Evolutionary conservation across 2,797 vertebrate genomes (phyloP).

Genomic region (Peromyscus attwateri): DNA sequence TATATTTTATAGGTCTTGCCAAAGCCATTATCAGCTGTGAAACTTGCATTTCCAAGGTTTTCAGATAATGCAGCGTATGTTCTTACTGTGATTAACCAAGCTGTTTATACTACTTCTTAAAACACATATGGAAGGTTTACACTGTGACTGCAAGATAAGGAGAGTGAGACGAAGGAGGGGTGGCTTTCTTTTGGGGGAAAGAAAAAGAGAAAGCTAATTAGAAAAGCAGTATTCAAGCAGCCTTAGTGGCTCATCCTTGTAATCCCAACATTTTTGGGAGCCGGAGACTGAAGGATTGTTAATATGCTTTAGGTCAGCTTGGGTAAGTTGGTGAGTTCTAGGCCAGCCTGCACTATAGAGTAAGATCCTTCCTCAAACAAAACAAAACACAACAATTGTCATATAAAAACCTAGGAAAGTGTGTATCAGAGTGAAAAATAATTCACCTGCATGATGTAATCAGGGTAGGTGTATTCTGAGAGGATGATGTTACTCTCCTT

Average conservation of each 20-base stretch:
- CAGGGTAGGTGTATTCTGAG: not conserved
- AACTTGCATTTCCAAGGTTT: not conserved
- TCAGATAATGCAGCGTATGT: not conserved
- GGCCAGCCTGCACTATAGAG: not conserved
- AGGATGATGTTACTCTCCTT: not conserved
- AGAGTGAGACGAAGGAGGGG: not conserved
- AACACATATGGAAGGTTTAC: not conserved
- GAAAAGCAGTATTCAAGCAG: not conserved
- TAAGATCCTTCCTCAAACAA: not conserved
- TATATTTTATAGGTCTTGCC: not conserved
- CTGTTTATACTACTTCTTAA: conserved; percentile 29
- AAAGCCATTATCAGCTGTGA: conserved; percentile 11
- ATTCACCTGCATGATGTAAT: not conserved
- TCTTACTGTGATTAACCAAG: not conserved
- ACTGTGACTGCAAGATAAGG: not conserved
- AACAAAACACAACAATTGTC: not conserved
- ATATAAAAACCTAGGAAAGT: conserved; percentile 15
- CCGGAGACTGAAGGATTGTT: not conserved
- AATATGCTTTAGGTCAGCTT: not conserved
- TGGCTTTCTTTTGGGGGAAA: not conserved
- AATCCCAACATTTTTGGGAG: not conserved
- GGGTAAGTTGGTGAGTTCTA: not conserved
- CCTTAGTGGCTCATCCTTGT: not conserved
- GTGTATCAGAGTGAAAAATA: not conserved
- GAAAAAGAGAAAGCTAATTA: not conserved